Evolutionary conservation across 2,888 invertebrate species (phyloP).

Genomic region (Slavum lentiscoides): DNA sequence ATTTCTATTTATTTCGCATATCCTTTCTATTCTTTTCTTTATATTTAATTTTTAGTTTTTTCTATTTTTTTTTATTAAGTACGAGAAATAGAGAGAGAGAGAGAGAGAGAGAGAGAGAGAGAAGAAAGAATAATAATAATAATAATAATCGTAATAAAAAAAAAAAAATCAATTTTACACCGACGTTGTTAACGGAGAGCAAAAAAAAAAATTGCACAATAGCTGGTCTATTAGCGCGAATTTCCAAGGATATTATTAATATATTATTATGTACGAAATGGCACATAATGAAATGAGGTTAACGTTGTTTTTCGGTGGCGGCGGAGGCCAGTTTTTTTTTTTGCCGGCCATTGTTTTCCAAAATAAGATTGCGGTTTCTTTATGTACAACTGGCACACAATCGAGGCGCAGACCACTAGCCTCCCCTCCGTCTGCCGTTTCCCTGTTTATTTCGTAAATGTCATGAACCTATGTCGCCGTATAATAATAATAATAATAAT

Average conservation of each 20-base stretch:
- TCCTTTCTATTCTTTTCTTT: no score
- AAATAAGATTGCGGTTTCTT: conserved; percentile 42
- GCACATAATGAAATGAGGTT: conserved; percentile 43
- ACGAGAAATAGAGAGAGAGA: not conserved
- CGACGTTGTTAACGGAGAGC: not conserved
- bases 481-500: not conserved
- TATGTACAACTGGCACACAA: not conserved
- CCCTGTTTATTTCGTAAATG: conserved; percentile 10
- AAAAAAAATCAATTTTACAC: conserved; percentile 13
- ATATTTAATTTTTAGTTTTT: no score
- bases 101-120: not conserved
- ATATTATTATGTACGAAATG: conserved; percentile 26
- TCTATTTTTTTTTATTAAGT: no score
- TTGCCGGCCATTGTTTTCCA: conserved; percentile 28
- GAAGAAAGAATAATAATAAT: not conserved
- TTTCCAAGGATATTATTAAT: conserved; percentile 48
- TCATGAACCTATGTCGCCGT: conserved; percentile 10
- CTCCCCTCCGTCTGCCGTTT: not conserved
- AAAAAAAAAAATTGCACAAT: conserved; percentile 27
- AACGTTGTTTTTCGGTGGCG: conserved; percentile 43
- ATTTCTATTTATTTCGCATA: no score
- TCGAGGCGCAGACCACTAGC: no score
- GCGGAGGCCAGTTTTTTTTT: conserved; percentile 44
- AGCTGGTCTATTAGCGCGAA: conserved; percentile 2
- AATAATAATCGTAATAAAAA: not conserved